Evolutionary conservation across 2,113 vertebrate species (phyloP), one percentile per base, ranked within the genome.

Genomic region (Phaethornis superciliosus): DNA sequence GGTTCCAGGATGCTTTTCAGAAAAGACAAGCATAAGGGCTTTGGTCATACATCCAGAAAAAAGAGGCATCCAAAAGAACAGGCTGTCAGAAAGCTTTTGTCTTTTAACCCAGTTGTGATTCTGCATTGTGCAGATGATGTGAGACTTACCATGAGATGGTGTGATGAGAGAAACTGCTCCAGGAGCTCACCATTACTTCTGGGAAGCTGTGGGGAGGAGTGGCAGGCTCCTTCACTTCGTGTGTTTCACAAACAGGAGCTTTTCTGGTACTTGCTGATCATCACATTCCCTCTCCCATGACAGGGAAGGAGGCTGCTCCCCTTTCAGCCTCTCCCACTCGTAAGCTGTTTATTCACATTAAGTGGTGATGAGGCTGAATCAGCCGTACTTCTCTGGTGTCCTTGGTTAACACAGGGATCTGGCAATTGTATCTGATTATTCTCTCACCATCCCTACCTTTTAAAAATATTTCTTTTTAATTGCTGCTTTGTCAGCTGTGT

Each of bases 381-480:
- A 89, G 56, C 82, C 69, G 26, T 47, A 30, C 93, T 86, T 91
- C 85, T 70, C 67, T 30, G 68, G 93, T 89, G 71, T 93, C 89
- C 91, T 94, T 71, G 94, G 87, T 85, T 87, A 84, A 88, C 68
- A 59, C 58, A 3, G 12, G 40, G 42, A 33, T 80, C 81, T 95
- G 32, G 33, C 85, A 93, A 62, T 56, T 86, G 87, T 54, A 13
- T 68, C 59, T 72, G 89, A 64, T 78, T 90, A 91, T 90, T 75
- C 79, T 77, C 58, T 93, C 78, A 14, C 88, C 63, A 27, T 94
- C 78, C 64, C 44, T 69, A 82, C 85, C 90, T 96, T 96, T 85
- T 17, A 94, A 95, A 96, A 91, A 76, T 80, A 89, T 93, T 96
- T 90, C 85, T 94, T 28, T 90, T 89, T 95, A 97, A 97, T 85